Base-by-base conservation (phyloP, 2,888 invertebrate genomes). In the Resseliella maxima region DNA sequence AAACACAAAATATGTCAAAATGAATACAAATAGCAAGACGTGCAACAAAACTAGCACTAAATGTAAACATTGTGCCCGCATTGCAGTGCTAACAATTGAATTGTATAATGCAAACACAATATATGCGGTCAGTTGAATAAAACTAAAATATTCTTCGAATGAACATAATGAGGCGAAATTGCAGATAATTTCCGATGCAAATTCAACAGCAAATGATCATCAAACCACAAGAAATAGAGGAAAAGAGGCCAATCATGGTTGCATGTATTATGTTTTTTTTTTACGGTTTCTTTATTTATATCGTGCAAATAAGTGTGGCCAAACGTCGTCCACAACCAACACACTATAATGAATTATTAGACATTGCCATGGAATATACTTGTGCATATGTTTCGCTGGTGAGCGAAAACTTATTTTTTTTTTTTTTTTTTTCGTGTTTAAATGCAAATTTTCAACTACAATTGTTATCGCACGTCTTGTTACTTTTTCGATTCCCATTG, bases 181-280 rank as follows among this genome's bases (percentile, higher is more conserved):
- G 72, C 31, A 72, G 72, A 72, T 72, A 72, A 72, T 72, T 72
- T n/a, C 31, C 72, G 72, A 72, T 72, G 72, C 72, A 72, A 72
- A 72, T 72, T 31, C 72, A 59, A 72, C 3, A 6, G 72, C 15
- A 27, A 31, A 72, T 72, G 72, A 72, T 59, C 24, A 24, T 24
- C n/a, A 31, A 72, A 72, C 0, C 10, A 72, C 15, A 35, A 35
- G 27, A 41, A 41, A 41, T 41, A 12, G 41, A 8, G 41, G 41
- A 59, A 59, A 59, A 59, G 59, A 72, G 72, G 72, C 72, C 35
- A 72, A 31, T 72, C 72, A 72, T 72, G 10, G 59, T 24, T 27
- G 27, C 15, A 59, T 59, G 59, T 2, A 59, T 15, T 72, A 10
- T 31, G 1, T 8, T 27, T 2, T 27, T 8, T 24, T 5, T n/a